phyloP scores from a whole-genome alignment of 2,888 invertebrate genomes.

The Acronicta alni region DNA sequence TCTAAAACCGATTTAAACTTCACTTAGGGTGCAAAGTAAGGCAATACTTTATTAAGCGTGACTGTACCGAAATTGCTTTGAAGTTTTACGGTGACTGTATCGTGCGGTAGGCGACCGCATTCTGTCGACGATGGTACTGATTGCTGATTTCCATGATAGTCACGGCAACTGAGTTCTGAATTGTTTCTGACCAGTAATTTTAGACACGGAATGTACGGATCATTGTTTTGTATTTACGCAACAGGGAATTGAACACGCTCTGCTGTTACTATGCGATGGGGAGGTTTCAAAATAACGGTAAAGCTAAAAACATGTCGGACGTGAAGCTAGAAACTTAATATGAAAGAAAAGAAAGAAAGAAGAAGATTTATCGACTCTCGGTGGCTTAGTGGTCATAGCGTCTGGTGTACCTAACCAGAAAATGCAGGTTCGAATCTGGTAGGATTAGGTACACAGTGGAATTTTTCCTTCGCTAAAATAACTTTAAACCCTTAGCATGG shows the following conservation, averaged over 20 bases:
- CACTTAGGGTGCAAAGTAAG: constrained; percentile 54
- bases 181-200: constrained; percentile 22
- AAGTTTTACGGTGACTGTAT: constrained; percentile 53
- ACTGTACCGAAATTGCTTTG: constrained; percentile 53
- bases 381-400: no score
- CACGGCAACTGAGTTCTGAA: constrained; percentile 1
- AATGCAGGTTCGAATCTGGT: no score
- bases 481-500: no score
- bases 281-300: background rate
- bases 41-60: constrained; percentile 61
- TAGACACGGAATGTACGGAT: background rate
- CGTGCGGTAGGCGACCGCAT: constrained; percentile 35
- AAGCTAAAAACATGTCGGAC: no score
- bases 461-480: no score
- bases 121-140: constrained; percentile 28
- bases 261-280: no score
- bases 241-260: background rate
- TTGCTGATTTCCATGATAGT: constrained; percentile 46
- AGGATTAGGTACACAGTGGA: no score
- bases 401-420: no score
- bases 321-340: no score
- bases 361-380: no score
- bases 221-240: constrained; percentile 8
- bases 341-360: no score
- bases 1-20: constrained; percentile 65